Conservation (phyloP, 2,113 vertebrate species). For the Vombatus ursinus region DNA sequence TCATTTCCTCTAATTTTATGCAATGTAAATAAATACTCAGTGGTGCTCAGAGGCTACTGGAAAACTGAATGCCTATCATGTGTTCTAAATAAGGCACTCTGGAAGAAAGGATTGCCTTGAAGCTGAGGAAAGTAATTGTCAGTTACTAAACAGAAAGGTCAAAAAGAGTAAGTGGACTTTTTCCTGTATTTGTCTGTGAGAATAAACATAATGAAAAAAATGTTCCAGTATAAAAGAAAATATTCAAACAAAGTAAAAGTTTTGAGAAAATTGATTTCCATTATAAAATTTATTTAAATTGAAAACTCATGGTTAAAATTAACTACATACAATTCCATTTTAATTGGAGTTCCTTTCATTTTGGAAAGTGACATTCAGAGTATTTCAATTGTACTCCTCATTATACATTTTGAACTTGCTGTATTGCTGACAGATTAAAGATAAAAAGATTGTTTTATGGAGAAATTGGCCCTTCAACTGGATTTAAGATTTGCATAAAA, state of each 20-base stretch:
- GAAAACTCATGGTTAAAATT: constrained; percentile 66
- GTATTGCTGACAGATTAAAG: constrained; percentile 33
- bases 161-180: constrained; percentile 86
- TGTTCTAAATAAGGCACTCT: constrained; percentile 86
- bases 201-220: constrained; percentile 82
- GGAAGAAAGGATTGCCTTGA: constrained; percentile 84
- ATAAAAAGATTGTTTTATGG: constrained; percentile 29
- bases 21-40: constrained; percentile 87
- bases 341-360: constrained; percentile 70
- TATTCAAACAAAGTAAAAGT: constrained; percentile 74
- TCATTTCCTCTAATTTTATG: constrained; percentile 87
- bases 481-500: neutral
- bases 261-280: constrained; percentile 69
- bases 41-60: constrained; percentile 83
- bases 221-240: constrained; percentile 75
- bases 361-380: constrained; percentile 61
- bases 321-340: constrained; percentile 67
- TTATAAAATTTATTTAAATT: constrained; percentile 74
- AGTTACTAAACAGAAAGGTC: constrained; percentile 83
- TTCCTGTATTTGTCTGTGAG: constrained; percentile 86
- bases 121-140: constrained; percentile 85
- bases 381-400: constrained; percentile 58
- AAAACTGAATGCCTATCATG: constrained; percentile 82
- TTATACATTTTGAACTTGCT: constrained; percentile 64
- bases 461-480: neutral